These are phyloP conservation scores for Limnephilus auricula DNA, from an alignment of 2,888 invertebrate species.

Conservation along the genomic window DNA sequence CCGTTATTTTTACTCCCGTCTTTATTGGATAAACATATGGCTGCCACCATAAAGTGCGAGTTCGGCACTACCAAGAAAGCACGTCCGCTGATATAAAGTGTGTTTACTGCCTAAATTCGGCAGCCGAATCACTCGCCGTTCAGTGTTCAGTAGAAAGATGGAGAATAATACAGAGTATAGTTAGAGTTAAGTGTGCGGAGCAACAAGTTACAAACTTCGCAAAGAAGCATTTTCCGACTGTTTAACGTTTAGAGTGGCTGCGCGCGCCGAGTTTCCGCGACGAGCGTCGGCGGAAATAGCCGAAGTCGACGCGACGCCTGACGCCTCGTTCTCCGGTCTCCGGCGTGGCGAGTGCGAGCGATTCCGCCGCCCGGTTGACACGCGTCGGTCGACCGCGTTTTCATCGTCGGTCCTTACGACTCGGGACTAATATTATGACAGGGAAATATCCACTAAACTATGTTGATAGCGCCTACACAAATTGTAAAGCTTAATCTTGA, in stretches of 20 bases:
- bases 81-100: not conserved
- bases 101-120: not conserved
- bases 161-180: not conserved
- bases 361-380: conserved; percentile 40
- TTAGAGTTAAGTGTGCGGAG: not conserved
- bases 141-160: not conserved
- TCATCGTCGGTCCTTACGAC: conserved; percentile 9
- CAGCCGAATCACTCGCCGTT: not conserved
- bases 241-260: conserved; percentile 11
- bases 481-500: not conserved
- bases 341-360: conserved; percentile 38
- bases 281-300: conserved; percentile 54
- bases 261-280: conserved; percentile 46
- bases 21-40: not conserved
- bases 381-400: conserved; percentile 15
- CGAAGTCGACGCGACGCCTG: conserved; percentile 43
- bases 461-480: not conserved
- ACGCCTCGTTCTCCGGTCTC: conserved; percentile 6
- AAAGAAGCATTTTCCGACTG: conserved; percentile 25
- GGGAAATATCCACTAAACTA: conserved; percentile 21
- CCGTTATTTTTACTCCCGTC: not conserved
- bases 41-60: not conserved
- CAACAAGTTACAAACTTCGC: conserved; percentile 44
- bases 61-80: not conserved
- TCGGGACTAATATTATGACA: conserved; percentile 27